Evolutionary conservation across 2,888 invertebrate species (phyloP).

Genomic region (Synergus gifuensis): DNA sequence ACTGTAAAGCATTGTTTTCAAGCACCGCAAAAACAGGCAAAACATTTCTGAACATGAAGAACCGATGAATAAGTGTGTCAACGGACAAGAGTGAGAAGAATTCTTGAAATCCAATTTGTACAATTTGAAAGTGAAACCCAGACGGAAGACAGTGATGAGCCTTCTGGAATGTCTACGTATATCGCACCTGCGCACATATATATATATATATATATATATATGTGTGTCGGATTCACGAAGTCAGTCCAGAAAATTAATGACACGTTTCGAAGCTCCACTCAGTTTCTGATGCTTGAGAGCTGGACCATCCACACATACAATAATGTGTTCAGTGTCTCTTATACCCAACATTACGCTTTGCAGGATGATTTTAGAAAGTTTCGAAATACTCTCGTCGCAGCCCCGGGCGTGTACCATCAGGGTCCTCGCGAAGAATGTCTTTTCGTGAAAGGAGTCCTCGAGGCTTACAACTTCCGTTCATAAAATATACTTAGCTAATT

Average conservation of each 20-base stretch:
- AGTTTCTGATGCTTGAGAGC: constrained; percentile 14
- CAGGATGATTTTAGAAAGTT: constrained; percentile 55
- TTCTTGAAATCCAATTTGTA: constrained; percentile 44
- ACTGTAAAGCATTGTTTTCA: not conserved
- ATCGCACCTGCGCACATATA: constrained; percentile 29
- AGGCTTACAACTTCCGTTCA: not conserved
- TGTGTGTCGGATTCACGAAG: constrained; percentile 51
- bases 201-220: not conserved
- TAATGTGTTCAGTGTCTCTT: constrained; percentile 28
- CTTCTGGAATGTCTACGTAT: constrained; percentile 45
- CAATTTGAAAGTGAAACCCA: constrained; percentile 58
- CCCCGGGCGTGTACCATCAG: constrained; percentile 51
- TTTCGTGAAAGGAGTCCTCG: constrained; percentile 6
- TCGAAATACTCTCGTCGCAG: constrained; percentile 52
- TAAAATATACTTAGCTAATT: not conserved
- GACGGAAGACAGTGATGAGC: constrained; percentile 39
- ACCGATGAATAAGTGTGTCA: not conserved
- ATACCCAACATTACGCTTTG: constrained; percentile 48
- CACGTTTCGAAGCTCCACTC: constrained; percentile 46
- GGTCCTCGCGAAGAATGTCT: not conserved
- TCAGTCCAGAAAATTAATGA: constrained; percentile 57
- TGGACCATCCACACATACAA: constrained; percentile 24
- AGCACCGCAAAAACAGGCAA: not conserved
- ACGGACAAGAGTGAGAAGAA: not conserved
- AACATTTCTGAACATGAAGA: not conserved